Evolutionary conservation across 2,797 vertebrate species (phyloP).

Genomic region (Helicolenus hilgendorfi): DNA sequence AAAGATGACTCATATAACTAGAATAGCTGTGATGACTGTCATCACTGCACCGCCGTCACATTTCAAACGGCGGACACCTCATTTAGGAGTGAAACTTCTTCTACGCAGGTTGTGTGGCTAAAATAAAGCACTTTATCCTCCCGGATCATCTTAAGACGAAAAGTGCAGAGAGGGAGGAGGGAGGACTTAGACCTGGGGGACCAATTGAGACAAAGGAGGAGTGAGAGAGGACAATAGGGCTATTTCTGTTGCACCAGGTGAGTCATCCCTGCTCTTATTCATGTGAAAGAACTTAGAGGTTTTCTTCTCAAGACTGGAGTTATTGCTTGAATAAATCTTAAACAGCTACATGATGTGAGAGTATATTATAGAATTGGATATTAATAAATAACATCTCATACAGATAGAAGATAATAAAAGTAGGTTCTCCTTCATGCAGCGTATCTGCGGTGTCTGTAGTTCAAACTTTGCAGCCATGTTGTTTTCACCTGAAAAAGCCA

Average conservation of each 20-base stretch:
- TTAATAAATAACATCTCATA: not conserved
- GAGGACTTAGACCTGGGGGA: not conserved
- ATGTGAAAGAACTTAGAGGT: not conserved
- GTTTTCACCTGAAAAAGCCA: not conserved
- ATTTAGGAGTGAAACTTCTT: not conserved
- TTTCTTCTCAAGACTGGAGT: not conserved
- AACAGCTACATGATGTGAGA: not conserved
- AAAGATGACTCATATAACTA: not conserved
- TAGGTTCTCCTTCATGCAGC: not conserved
- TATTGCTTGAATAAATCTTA: not conserved
- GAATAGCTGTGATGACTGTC: not conserved
- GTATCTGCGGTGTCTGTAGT: not conserved
- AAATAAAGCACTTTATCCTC: constrained; percentile 43
- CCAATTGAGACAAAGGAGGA: not conserved
- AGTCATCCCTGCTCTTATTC: constrained; percentile 51
- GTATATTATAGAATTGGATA: not conserved
- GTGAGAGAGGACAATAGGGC: not conserved
- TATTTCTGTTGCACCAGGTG: constrained; percentile 45
- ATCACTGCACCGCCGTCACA: not conserved
- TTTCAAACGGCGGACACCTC: not conserved
- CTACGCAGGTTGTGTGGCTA: not conserved
- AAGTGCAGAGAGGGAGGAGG: not conserved
- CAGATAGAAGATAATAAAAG: not conserved
- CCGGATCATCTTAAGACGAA: not conserved
- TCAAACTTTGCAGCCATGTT: not conserved